phyloP scores from a whole-genome alignment of 2,888 invertebrate species.

The Xestoiulus laeticollis region DNA sequence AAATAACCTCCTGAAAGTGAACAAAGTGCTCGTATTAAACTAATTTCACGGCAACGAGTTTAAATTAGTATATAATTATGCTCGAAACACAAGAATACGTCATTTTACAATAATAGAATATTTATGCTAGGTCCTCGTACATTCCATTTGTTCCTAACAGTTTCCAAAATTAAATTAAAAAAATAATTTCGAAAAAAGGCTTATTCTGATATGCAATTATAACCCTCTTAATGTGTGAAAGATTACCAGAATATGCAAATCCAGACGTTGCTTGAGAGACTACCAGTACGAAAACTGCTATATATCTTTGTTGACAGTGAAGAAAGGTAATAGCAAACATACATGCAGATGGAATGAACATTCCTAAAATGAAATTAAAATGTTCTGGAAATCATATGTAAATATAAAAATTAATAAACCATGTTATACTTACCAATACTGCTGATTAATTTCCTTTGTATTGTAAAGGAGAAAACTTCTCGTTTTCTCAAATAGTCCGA shows the following conservation, averaged over 20 bases:
- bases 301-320: constrained; percentile 61
- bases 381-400: too few species aligned
- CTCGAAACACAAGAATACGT: too few species aligned
- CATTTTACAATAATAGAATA: too few species aligned
- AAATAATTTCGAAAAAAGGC: too few species aligned
- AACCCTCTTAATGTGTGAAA: too few species aligned
- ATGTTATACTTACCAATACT: constrained; percentile 60
- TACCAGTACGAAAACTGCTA: constrained; percentile 63
- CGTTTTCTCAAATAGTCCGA: constrained; percentile 60
- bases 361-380: constrained; percentile 58
- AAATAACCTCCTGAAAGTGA: constrained; percentile 63
- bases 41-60: neutral
- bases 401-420: too few species aligned
- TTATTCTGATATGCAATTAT: too few species aligned
- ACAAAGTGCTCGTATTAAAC: neutral
- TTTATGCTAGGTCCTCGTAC: too few species aligned
- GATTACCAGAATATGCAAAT: constrained; percentile 60
- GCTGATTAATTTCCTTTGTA: constrained; percentile 61
- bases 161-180: too few species aligned
- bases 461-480: constrained; percentile 59
- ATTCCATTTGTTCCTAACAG: too few species aligned
- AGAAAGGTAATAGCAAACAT: constrained; percentile 62
- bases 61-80: too few species aligned
- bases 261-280: constrained; percentile 63
- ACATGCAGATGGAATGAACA: constrained; percentile 60